Evolutionary conservation across 1,140 invertebrate genomes (phyloP), one percentile per base, ranked within the genome.

Genomic region (Macrobrachium nipponense): DNA sequence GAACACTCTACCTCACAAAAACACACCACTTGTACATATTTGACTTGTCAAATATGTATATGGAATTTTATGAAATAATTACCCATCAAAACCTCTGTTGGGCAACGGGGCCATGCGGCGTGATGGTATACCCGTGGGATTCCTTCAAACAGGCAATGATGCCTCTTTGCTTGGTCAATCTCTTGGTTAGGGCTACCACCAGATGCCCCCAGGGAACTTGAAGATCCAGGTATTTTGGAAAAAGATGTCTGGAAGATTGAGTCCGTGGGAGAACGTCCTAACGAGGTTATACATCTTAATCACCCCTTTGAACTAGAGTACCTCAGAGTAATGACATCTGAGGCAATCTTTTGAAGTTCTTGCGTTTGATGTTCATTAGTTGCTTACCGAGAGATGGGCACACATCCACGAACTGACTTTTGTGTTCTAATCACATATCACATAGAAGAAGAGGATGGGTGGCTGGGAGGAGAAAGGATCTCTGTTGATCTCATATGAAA

Each of bases 91-190:
- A 18, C 94, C 95, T 23, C 89, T 98, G 36, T 96, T 95, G 92
- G 96, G 96, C 8, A 91, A 96, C 83, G 96, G 98, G 93, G 94
- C 94, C 0, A 95, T 98, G 89, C 96, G 94, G 90, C 94, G 96
- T 90, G 94, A 98, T 91, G 94, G 94, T 0, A 91, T 93, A 89
- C 91, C 94, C 0, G 95, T 96, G 43, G 96, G 96, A 64, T 95
- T 95, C 88, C 90, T 97, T 17, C 92, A 96, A 81, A 92, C 96
- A 90, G 96, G 95, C 3, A 96, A 97, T 89, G 97, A 94, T 89
- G 96, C 93, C 5, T 96, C 94, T 90, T 92, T 93, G 76, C 91
- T 96, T 60, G 94, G 94, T 78, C 94, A 94, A 81, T 94, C 94
- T 72, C 94, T 97, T 78, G 95, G 93, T 81, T 93, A 93, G 87